Evolutionary conservation across 2,797 vertebrate species (phyloP).

Genomic region (Sebastes variabilis): DNA sequence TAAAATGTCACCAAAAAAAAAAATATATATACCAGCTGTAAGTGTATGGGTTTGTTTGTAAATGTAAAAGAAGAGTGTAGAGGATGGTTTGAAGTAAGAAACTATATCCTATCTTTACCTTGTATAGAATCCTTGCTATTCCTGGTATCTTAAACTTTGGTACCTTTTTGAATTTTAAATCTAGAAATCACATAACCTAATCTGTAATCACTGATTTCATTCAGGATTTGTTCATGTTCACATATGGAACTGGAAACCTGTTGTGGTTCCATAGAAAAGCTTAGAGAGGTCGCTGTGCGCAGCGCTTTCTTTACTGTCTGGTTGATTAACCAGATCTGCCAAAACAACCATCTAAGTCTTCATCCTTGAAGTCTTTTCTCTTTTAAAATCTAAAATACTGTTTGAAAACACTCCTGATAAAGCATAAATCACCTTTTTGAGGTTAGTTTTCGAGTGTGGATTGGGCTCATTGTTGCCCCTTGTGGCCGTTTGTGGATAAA

Average conservation of each 20-base stretch:
- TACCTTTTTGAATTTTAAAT: neutral
- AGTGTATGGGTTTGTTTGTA: slow-evolving; percentile 25
- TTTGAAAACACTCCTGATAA: neutral
- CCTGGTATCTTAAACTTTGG: neutral
- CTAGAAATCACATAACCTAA: neutral
- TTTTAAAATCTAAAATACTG: neutral
- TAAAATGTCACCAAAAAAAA: slow-evolving; percentile 32
- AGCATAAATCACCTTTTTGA: neutral
- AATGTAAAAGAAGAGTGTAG: neutral
- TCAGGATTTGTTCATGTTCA: neutral
- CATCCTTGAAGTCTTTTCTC: neutral
- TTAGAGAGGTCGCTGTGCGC: neutral
- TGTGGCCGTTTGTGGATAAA: neutral
- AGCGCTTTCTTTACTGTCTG: too few relatives aligned
- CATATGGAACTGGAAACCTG: neutral
- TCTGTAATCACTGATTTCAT: neutral
- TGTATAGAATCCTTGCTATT: slow-evolving; percentile 14
- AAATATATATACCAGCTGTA: slow-evolving; percentile 39
- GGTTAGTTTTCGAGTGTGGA: neutral
- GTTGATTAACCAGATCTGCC: neutral
- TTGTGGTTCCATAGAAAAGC: neutral
- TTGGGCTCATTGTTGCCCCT: neutral
- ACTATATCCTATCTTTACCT: neutral
- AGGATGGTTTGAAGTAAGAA: neutral
- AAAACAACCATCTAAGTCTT: neutral